A percentile compares a stretch with the other conserved stretches of the same genome.
phyloP scores from a whole-genome alignment of 2,888 invertebrate genomes.

The Trachelus tabidus region DNA sequence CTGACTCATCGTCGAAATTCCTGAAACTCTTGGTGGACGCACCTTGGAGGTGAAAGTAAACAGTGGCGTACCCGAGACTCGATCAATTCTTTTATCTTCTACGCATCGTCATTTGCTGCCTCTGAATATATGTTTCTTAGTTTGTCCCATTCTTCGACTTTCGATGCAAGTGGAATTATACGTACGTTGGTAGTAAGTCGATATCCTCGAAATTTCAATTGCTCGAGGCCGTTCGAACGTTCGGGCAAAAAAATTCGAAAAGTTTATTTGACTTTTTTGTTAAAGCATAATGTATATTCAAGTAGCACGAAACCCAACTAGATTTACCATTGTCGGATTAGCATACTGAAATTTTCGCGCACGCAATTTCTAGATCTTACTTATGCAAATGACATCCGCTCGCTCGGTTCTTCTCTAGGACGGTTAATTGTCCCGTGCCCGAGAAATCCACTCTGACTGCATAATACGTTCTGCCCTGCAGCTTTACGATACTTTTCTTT shows the following conservation, averaged over 20 bases:
- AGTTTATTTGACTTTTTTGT: background rate
- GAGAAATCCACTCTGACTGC: background rate
- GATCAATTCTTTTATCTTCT: background rate
- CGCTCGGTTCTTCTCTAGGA: background rate
- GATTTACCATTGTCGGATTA: constrained; percentile 16
- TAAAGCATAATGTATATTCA: background rate
- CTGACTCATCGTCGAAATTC: constrained; percentile 17
- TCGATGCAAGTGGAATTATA: background rate
- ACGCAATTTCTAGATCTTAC: constrained; percentile 31
- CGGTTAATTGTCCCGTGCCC: background rate
- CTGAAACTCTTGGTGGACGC: background rate
- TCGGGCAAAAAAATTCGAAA: background rate
- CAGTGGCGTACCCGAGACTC: background rate
- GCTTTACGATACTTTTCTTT: background rate
- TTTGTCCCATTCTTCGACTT: background rate
- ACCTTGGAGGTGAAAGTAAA: background rate
- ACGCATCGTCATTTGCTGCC: background rate
- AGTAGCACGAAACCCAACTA: background rate
- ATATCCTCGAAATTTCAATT: background rate
- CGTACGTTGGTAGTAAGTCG: background rate
- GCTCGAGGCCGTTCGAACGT: too few species aligned
- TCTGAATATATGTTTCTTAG: background rate
- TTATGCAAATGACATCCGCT: constrained; percentile 20
- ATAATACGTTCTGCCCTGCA: background rate
- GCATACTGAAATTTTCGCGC: constrained; percentile 19